phyloP scores from a whole-genome alignment of 2,113 vertebrate genomes.

The Pseudorhombus dupliciocellatus region DNA sequence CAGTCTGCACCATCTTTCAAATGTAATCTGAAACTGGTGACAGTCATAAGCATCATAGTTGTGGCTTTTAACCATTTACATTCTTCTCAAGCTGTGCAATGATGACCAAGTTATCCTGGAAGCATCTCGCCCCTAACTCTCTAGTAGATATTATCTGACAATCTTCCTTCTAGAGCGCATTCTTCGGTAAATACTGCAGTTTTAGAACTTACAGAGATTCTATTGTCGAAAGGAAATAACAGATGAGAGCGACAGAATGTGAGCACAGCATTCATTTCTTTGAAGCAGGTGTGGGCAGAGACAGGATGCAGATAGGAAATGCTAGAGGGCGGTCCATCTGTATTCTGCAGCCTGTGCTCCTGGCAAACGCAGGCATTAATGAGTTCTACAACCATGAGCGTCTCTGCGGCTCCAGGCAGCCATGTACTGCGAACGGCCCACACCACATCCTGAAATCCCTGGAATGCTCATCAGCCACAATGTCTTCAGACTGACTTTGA shows the following conservation, averaged over 20 bases:
- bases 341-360: constrained; percentile 62
- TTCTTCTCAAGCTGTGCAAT: constrained; percentile 19
- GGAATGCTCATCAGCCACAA: constrained; percentile 72
- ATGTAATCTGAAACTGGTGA: constrained; percentile 29
- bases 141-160: neutral
- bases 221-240: constrained; percentile 53
- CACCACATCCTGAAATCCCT: constrained; percentile 79
- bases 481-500: constrained; percentile 59
- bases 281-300: constrained; percentile 65
- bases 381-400: constrained; percentile 56
- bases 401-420: constrained; percentile 41
- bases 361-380: constrained; percentile 71
- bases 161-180: neutral
- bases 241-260: constrained; percentile 65
- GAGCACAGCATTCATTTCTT: constrained; percentile 39
- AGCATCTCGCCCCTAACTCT: neutral
- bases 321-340: constrained; percentile 58
- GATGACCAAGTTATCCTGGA: constrained; percentile 2
- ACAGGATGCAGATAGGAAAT: constrained; percentile 64
- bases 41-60: constrained; percentile 13
- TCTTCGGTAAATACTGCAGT: neutral
- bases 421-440: constrained; percentile 46
- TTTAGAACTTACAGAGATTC: constrained; percentile 28
- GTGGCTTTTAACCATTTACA: constrained; percentile 15
- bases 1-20: constrained; percentile 30